These are phyloP conservation scores for Cyprinodon brontotheroides DNA, from an alignment of 2,113 vertebrate genomes.

Conservation along the genomic window DNA sequence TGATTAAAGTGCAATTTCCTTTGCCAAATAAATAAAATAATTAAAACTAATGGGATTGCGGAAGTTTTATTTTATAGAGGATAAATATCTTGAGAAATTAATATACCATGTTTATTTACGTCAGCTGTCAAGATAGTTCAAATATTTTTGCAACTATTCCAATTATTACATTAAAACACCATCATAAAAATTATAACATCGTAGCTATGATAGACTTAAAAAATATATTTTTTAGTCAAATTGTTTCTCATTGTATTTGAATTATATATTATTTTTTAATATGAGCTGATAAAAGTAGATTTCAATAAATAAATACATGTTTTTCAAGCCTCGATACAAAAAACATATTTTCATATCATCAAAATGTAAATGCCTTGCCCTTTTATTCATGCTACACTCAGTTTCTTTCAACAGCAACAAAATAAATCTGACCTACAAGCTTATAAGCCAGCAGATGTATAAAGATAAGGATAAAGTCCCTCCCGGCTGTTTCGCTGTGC, in stretches of 20 bases:
- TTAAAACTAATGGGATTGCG: no score
- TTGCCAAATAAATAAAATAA: no score
- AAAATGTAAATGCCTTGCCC: background rate
- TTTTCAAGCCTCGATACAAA: background rate
- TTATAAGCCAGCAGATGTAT: constrained; percentile 9
- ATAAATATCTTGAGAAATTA: background rate
- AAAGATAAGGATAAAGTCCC: constrained; percentile 31
- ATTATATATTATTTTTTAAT: no score
- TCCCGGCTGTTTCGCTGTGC: background rate
- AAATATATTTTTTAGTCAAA: background rate
- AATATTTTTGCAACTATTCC: background rate
- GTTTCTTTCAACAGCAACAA: background rate
- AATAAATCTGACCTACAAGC: background rate
- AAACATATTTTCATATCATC: background rate
- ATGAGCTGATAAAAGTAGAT: background rate
- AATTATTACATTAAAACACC: background rate
- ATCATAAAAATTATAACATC: no score
- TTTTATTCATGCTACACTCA: background rate
- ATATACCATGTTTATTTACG: background rate
- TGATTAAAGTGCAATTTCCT: no score
- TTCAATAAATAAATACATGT: background rate
- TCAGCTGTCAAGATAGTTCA: background rate
- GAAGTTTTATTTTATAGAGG: no score
- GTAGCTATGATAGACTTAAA: background rate
- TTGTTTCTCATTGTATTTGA: no score